Evolutionary conservation across 2,888 invertebrate species (phyloP), one percentile per base, ranked within the genome.

Genomic region (Scaptomyza caliginosa): DNA sequence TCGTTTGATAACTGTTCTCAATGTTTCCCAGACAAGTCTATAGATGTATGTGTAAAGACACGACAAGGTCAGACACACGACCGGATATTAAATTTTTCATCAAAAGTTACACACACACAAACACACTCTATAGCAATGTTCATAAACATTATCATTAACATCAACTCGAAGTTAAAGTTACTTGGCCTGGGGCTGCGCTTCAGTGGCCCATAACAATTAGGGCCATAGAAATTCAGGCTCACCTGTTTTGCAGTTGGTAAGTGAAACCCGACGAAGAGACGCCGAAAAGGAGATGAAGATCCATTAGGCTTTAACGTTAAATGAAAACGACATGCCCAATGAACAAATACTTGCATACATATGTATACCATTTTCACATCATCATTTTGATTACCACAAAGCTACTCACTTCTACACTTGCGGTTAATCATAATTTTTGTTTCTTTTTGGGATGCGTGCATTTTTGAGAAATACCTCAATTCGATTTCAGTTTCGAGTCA

Each of bases 181-280:
- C 42, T n/a, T n/a, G n/a, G 67, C 58, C 68, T 43, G 32, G 52
- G 40, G 67, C 69, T 68, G 70, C 75, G 84, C 80, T 81, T 76
- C 83, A 82, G 76, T 82, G 83, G 84, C 80, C 80, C 83, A 79
- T 84, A 76, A 84, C 83, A 83, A 83, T 83, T 83, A 83, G 81
- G 77, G 82, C 72, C 73, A 67, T 36, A 67, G 75, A 73, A 74
- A 63, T 67, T 63, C 10, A 59, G 68, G 71, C 64, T 55, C 67
- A 67, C 64, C 62, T 45, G 45, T 28, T 34, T 34, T 3, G 28
- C 28, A 63, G 69, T 55, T 68, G 65, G 32, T 56, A 75, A 77
- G 74, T 74, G 74, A 74, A 74, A 76, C 76, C 71, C 40, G 49
- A n/a, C 24, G 28, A 45, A 45, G 11, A 24, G 10, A 16, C 24